phyloP scores from a whole-genome alignment of 2,888 invertebrate species.

The Apomyelois bistriatella region DNA sequence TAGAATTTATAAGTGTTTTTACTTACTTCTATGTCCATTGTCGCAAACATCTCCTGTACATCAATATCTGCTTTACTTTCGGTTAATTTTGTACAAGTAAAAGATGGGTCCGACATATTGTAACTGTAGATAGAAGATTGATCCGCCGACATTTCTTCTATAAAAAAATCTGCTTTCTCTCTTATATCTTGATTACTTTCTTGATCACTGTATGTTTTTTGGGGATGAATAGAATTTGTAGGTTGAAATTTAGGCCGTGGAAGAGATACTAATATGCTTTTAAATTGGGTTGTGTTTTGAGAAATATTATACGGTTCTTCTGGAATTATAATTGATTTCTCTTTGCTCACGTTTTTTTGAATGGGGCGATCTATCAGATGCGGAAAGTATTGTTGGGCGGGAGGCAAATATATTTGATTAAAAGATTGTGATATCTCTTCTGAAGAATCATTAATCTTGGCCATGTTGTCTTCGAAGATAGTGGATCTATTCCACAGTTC shows the following conservation, averaged over 20 bases:
- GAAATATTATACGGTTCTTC: conserved; percentile 13
- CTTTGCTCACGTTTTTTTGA: conserved; percentile 33
- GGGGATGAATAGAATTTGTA: neutral
- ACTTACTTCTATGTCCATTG: conserved; percentile 60
- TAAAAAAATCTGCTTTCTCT: conserved; percentile 44
- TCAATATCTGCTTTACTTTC: conserved; percentile 47
- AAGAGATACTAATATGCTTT: conserved; percentile 31
- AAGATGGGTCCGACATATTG: conserved; percentile 33
- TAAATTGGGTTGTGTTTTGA: conserved; percentile 29
- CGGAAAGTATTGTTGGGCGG: conserved; percentile 43
- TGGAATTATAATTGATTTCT: conserved; percentile 37
- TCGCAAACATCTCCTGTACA: conserved; percentile 45
- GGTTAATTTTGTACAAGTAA: conserved; percentile 37
- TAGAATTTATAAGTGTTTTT: neutral
- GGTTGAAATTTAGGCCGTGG: neutral
- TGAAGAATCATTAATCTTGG: conserved; percentile 19
- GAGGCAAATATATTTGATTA: conserved; percentile 37
- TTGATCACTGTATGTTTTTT: neutral
- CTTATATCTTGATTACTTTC: neutral
- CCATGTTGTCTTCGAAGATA: neutral
- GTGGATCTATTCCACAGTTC: conserved; percentile 15
- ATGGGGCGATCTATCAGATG: conserved; percentile 34
- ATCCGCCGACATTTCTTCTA: conserved; percentile 38
- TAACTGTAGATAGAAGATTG: conserved; percentile 31
- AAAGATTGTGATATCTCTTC: conserved; percentile 31